phyloP scores from a whole-genome alignment of 2,888 invertebrate species.

The Seladonia tumulorum region DNA sequence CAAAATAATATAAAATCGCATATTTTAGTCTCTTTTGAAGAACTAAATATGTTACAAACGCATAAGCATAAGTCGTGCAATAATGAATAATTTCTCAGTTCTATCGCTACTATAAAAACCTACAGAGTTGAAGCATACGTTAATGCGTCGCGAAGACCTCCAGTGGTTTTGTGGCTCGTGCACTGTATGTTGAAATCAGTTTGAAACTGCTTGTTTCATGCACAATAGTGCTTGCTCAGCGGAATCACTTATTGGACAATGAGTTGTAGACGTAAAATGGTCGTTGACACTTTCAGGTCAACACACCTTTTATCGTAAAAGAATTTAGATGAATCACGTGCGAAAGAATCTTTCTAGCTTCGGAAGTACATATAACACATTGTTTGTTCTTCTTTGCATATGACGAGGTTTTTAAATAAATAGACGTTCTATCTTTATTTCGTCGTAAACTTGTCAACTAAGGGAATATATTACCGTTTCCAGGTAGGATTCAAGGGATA shows the following conservation, averaged over 20 bases:
- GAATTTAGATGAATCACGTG: background rate
- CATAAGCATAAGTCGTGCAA: background rate
- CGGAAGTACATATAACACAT: background rate
- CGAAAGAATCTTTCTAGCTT: background rate
- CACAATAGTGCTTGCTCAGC: slow-evolving; percentile 57
- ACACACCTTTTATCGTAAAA: slow-evolving; percentile 31
- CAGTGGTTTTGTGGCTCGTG: background rate
- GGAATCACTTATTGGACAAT: slow-evolving; percentile 47
- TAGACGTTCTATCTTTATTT: background rate
- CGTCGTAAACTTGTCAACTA: background rate
- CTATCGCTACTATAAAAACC: background rate
- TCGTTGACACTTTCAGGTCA: slow-evolving; percentile 37
- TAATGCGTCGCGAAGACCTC: background rate
- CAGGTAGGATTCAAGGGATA: slow-evolving; percentile 97
- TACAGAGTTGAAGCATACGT: background rate
- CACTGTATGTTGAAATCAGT: slow-evolving; percentile 19
- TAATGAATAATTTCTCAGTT: background rate
- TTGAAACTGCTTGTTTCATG: slow-evolving; percentile 4
- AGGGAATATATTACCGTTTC: slow-evolving; percentile 62
- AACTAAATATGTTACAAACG: no score
- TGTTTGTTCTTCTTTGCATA: background rate
- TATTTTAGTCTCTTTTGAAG: no score
- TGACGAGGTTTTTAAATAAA: background rate
- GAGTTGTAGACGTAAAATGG: slow-evolving; percentile 44
- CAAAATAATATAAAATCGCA: no score